These are phyloP conservation scores for Phaonia tiefii DNA, from an alignment of 2,888 invertebrate genomes.

Conservation along the genomic window DNA sequence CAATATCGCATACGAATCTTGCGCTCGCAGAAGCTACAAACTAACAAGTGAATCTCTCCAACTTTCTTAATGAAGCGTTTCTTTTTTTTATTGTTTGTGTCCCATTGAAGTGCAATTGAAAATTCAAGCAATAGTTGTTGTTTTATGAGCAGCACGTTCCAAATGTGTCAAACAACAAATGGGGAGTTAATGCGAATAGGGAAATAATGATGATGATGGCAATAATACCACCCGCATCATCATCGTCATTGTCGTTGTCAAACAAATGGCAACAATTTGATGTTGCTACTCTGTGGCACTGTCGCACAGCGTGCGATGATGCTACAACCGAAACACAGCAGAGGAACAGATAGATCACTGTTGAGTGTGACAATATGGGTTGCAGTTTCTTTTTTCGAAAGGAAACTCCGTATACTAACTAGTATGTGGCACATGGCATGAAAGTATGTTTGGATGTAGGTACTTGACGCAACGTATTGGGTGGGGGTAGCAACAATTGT, in stretches of 20 bases:
- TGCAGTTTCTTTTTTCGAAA: constrained; percentile 25
- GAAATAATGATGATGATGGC: constrained; percentile 3
- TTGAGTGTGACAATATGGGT: constrained; percentile 28
- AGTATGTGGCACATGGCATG: too few relatives aligned
- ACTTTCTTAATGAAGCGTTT: too few relatives aligned
- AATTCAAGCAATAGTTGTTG: constrained; percentile 1
- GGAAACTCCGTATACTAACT: constrained; percentile 22
- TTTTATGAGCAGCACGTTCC: constrained; percentile 64
- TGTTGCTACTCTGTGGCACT: background rate
- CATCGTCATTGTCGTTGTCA: constrained; percentile 14
- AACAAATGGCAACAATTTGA: constrained; percentile 40
- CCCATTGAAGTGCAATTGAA: constrained; percentile 16
- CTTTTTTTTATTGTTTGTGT: constrained; percentile 12
- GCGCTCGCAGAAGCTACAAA: too few relatives aligned
- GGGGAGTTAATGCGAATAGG: constrained; percentile 36
- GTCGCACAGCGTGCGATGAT: too few relatives aligned
- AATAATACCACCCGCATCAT: constrained; percentile 61
- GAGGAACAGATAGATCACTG: constrained; percentile 11
- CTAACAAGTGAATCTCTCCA: too few relatives aligned
- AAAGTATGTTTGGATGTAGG: background rate
- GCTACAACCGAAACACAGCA: too few relatives aligned
- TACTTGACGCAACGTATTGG: background rate
- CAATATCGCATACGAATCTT: too few relatives aligned
- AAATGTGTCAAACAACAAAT: constrained; percentile 46
- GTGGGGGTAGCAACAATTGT: constrained; percentile 19